Percentiles rank a stretch among this genome's conserved stretches.
Conservation (phyloP, 2,797 vertebrate genomes). For the Hypotaenidia philippensis region DNA sequence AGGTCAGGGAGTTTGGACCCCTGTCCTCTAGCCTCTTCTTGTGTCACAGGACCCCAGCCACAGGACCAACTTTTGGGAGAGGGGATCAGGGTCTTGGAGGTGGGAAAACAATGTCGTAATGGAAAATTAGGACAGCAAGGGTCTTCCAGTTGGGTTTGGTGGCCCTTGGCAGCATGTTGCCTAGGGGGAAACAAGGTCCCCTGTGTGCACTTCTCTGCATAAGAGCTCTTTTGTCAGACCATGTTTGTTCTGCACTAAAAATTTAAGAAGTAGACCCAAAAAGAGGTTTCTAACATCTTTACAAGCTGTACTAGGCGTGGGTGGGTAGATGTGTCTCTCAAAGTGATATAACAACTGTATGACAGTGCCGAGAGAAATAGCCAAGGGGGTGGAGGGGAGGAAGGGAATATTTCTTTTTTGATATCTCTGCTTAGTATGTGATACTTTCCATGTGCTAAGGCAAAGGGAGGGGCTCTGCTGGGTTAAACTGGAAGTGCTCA, state of each 20-base stretch:
- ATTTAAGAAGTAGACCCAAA: not conserved
- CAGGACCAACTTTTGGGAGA: not conserved
- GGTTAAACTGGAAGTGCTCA: not conserved
- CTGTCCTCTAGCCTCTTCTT: fast-evolving
- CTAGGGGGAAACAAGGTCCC: not conserved
- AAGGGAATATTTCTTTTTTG: not conserved
- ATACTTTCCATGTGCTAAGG: not conserved
- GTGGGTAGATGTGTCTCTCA: not conserved
- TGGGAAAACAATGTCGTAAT: not conserved
- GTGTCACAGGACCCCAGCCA: fast-evolving
- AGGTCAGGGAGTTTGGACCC: fast-evolving
- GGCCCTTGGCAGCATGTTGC: not conserved
- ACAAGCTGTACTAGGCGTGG: not conserved
- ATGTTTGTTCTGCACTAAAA: not conserved
- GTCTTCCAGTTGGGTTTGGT: slow-evolving; percentile 22
- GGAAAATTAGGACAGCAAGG: not conserved
- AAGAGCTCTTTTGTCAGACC: not conserved
- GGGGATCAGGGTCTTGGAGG: not conserved
- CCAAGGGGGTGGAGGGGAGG: no score
- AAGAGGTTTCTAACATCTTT: not conserved
- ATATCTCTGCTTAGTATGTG: not conserved
- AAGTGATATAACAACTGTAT: not conserved
- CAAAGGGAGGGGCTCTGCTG: not conserved
- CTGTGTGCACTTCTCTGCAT: not conserved
- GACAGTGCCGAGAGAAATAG: not conserved